These are phyloP conservation scores for Epistrophella euchroma DNA, from an alignment of 2,888 invertebrate species.

Conservation along the genomic window DNA sequence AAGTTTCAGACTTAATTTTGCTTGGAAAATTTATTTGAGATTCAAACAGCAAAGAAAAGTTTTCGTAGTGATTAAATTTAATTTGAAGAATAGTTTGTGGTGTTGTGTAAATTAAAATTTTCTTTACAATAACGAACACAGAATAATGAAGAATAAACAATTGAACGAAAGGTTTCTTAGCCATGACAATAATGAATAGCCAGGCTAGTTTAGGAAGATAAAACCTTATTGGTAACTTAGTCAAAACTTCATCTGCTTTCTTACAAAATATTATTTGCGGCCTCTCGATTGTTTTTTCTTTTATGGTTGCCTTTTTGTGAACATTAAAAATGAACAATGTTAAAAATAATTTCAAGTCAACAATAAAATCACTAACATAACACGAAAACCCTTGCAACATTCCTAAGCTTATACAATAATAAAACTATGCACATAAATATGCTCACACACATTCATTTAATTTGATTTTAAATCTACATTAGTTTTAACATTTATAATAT, in stretches of 20 bases:
- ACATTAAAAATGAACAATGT: background rate
- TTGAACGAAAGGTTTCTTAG: background rate
- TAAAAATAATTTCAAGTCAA: background rate
- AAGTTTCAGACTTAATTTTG: slow-evolving; percentile 9
- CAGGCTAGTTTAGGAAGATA: background rate
- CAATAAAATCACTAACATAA: background rate
- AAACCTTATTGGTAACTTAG: background rate
- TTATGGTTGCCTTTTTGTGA: background rate
- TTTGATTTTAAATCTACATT: slow-evolving; percentile 37
- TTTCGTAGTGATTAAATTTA: background rate
- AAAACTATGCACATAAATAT: slow-evolving; percentile 29
- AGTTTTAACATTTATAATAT: slow-evolving; percentile 40
- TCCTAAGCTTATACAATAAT: slow-evolving; percentile 42
- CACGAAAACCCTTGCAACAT: background rate
- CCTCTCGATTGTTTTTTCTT: too few relatives aligned
- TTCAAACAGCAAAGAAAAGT: slow-evolving; percentile 2
- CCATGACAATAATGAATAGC: background rate
- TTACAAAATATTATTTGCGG: background rate
- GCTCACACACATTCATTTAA: slow-evolving; percentile 39
- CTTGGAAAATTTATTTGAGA: slow-evolving; percentile 3
- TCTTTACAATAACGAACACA: background rate
- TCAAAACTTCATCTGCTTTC: background rate
- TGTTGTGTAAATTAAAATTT: background rate
- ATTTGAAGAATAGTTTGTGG: background rate
- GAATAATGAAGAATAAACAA: background rate